Conservation (phyloP, 2,113 vertebrate species). For the Eublepharis macularius region DNA sequence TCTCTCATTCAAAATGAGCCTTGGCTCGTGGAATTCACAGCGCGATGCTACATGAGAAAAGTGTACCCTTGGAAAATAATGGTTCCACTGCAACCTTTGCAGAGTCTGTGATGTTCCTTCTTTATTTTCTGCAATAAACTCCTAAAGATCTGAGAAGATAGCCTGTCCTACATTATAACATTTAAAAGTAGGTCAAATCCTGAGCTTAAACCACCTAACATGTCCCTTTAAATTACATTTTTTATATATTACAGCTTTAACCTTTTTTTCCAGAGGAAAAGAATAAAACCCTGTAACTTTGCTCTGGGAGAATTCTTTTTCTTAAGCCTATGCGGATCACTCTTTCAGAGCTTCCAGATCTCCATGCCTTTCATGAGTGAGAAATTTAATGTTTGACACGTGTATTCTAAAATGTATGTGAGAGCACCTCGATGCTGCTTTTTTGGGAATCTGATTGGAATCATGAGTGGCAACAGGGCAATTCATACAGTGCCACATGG, state of each 20-base stretch:
- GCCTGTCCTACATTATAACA: slow-evolving; percentile 30
- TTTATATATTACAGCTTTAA: slow-evolving; percentile 26
- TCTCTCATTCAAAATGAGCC: neutral
- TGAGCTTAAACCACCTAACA: slow-evolving; percentile 48
- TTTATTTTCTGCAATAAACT: neutral
- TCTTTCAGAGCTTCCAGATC: no score
- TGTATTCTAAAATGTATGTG: neutral
- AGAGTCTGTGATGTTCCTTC: rapidly evolving
- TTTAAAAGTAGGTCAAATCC: slow-evolving; percentile 53
- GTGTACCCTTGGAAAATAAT: no score
- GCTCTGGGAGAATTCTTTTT: slow-evolving; percentile 10
- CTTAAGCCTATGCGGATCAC: slow-evolving; percentile 26
- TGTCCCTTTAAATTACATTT: slow-evolving; percentile 48
- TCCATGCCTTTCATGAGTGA: slow-evolving; percentile 52
- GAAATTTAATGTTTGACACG: neutral
- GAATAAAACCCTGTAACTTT: slow-evolving; percentile 48
- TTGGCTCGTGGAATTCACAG: neutral
- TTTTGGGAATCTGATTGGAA: neutral
- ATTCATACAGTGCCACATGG: neutral
- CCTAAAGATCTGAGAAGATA: neutral
- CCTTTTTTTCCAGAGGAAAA: slow-evolving; percentile 42
- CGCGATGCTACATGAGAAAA: neutral
- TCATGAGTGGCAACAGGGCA: neutral
- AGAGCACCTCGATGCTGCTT: neutral
- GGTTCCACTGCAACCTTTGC: neutral